These are phyloP conservation scores for Cricetomys ansorgei DNA, from an alignment of 2,113 vertebrate genomes.

Conservation along the genomic window DNA sequence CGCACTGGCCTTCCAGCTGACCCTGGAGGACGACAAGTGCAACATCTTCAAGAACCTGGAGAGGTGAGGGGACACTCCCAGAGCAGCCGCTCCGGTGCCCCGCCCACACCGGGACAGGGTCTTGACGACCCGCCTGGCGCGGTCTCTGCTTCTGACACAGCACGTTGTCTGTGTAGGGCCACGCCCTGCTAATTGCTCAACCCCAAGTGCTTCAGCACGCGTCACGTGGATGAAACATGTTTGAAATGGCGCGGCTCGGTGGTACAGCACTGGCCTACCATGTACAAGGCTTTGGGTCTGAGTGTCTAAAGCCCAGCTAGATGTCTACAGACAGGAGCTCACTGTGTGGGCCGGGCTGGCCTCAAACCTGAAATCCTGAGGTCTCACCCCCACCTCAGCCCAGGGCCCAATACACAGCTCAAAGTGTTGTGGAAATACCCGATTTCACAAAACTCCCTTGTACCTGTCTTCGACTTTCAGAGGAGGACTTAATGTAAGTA, in stretches of 20 bases:
- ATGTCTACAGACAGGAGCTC: background rate
- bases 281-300: background rate
- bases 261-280: background rate
- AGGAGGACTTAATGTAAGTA: background rate
- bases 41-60: conserved; percentile 99
- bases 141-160: background rate
- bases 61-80: too few species aligned
- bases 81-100: too few species aligned
- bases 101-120: background rate
- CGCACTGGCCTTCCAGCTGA: conserved; percentile 98
- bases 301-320: background rate
- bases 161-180: background rate
- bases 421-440: background rate
- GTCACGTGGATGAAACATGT: background rate
- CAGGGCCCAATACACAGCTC: background rate
- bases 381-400: background rate
- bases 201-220: background rate
- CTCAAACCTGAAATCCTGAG: background rate
- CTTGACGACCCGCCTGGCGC: background rate
- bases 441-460: background rate
- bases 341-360: background rate
- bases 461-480: background rate
- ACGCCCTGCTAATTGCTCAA: background rate
- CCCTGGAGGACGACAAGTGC: conserved; percentile 93
- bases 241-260: too few species aligned